Conservation (phyloP, 2,113 vertebrate species). For the Calyptommatus sinebrachiatus region DNA sequence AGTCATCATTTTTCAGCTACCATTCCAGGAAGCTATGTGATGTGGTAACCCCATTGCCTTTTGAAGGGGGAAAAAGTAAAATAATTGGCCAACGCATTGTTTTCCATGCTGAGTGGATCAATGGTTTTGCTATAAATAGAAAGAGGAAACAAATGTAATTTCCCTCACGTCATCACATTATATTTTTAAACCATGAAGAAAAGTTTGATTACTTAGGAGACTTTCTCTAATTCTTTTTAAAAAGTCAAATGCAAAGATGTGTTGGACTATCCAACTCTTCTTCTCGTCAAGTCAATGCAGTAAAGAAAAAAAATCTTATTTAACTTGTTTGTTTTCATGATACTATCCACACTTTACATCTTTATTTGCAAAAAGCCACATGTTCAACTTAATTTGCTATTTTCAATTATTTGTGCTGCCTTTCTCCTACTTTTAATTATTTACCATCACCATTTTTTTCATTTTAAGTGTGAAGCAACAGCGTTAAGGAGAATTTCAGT, state of each 20-base stretch:
- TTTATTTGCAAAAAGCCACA: too few relatives aligned
- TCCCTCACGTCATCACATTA: conserved; percentile 9
- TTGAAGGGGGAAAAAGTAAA: neutral
- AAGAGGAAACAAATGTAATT: neutral
- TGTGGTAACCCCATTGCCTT: neutral
- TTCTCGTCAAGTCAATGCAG: neutral
- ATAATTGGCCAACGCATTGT: neutral
- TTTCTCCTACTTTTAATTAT: too few relatives aligned
- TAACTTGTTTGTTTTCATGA: too few relatives aligned
- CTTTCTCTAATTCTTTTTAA: neutral
- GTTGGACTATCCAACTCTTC: neutral
- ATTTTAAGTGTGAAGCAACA: too few relatives aligned
- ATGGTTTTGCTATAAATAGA: conserved; percentile 26
- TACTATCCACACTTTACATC: too few relatives aligned
- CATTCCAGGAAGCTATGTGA: conserved; percentile 18
- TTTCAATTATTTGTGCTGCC: too few relatives aligned
- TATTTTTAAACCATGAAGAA: neutral
- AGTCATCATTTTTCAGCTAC: conserved; percentile 8
- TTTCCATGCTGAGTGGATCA: neutral
- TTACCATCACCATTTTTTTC: too few relatives aligned
- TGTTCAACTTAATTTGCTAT: too few relatives aligned
- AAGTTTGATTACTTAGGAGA: neutral
- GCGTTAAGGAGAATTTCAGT: too few relatives aligned
- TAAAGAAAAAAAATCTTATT: neutral
- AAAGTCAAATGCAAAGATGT: conserved; percentile 20